Conservation (phyloP, 2,797 vertebrate genomes). For the Sorex maritimensis region DNA sequence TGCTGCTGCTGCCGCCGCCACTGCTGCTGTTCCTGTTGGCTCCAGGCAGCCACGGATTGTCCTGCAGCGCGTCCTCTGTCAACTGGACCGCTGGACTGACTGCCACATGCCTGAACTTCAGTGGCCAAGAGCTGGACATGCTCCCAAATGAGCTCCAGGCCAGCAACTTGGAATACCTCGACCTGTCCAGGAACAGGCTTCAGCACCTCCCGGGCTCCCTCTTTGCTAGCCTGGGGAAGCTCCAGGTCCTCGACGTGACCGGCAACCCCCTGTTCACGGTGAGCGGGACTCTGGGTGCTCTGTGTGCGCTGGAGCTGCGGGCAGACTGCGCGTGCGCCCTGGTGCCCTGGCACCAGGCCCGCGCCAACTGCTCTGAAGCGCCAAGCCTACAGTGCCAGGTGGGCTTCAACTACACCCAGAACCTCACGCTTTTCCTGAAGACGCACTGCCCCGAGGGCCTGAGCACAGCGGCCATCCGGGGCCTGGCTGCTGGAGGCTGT, state of each 20-base stretch:
- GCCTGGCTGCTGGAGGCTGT: rapidly evolving
- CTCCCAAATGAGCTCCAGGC: constrained; percentile 50
- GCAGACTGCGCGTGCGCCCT: constrained; percentile 75
- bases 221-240: constrained; percentile 52
- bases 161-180: not conserved
- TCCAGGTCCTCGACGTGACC: constrained; percentile 44
- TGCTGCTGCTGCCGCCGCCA: not conserved
- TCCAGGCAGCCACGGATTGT: rapidly evolving
- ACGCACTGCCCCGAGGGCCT: not conserved
- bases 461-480: rapidly evolving
- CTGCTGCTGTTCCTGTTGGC: not conserved
- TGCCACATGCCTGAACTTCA: constrained; percentile 53
- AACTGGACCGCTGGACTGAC: not conserved
- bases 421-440: constrained; percentile 73
- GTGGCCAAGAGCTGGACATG: not conserved
- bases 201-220: not conserved
- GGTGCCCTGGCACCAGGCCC: not conserved
- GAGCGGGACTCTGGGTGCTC: too few relatives aligned
- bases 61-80: not conserved
- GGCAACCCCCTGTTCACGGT: constrained; percentile 74
- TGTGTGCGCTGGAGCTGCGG: not conserved
- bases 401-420: not conserved
- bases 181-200: constrained; percentile 80
- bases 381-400: constrained; percentile 7
- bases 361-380: constrained; percentile 1